These are phyloP conservation scores for Heterotilapia buettikoferi DNA, from an alignment of 2,113 vertebrate genomes.

Conservation along the genomic window DNA sequence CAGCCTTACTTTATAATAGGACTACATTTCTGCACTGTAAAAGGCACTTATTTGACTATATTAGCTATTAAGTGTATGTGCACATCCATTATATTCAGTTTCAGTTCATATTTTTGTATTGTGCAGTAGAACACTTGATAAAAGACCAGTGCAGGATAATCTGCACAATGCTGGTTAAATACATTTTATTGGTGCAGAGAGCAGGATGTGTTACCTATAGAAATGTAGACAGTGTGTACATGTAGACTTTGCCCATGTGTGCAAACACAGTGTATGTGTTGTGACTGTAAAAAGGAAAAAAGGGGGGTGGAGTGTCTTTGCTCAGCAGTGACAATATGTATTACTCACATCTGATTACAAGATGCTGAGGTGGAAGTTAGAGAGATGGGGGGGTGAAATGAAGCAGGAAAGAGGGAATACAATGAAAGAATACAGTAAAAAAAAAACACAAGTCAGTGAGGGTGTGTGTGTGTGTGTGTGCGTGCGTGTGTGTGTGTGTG, in stretches of 20 bases:
- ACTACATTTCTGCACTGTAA: not conserved
- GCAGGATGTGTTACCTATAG: not conserved
- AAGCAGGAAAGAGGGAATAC: slow-evolving; percentile 1
- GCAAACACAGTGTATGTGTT: not conserved
- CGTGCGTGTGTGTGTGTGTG: not conserved
- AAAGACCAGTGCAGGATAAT: not conserved
- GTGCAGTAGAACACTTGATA: not conserved
- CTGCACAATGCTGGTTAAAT: not conserved
- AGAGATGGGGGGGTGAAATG: slow-evolving; percentile 14
- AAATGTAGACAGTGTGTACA: not conserved
- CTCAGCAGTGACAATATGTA: slow-evolving; percentile 13
- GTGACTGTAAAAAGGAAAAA: not conserved
- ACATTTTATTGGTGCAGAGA: not conserved
- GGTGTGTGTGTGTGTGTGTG: not conserved
- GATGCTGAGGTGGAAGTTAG: not conserved
- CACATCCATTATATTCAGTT: not conserved
- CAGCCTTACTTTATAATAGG: not conserved
- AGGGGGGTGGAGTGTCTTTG: not conserved
- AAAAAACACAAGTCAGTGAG: not conserved
- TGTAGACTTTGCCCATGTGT: not conserved
- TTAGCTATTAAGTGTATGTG: not conserved
- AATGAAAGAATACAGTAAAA: not conserved
- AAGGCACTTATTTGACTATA: not conserved
- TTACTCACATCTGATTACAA: slow-evolving; percentile 40
- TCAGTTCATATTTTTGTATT: not conserved